Conservation (phyloP, 53 echinoderm and acorn worm genomes). For the Antedon mediterranea region DNA sequence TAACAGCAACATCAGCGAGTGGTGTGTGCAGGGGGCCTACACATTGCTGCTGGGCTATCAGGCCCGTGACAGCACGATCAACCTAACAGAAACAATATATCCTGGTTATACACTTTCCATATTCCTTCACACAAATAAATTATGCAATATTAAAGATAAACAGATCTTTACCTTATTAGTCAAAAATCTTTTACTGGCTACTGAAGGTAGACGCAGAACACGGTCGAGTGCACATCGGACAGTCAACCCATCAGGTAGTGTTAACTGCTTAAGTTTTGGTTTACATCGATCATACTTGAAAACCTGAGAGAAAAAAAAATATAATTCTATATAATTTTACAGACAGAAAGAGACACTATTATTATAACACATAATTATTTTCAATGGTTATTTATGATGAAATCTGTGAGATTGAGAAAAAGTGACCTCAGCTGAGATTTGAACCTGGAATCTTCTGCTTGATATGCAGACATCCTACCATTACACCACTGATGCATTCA, state of each 20-base stretch:
- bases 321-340: neutral
- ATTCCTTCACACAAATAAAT: no score
- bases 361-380: no score
- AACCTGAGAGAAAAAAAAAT: constrained; percentile 25
- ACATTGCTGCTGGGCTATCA: constrained; percentile 94
- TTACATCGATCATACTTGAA: constrained; percentile 48
- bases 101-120: no score
- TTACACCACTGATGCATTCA: no score
- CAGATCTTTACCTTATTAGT: constrained; percentile 64
- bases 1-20: constrained; percentile 91
- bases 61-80: constrained; percentile 88
- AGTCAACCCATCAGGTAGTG: constrained; percentile 43
- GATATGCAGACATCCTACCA: no score
- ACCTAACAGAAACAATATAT: constrained; percentile 24
- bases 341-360: no score
- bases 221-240: constrained; percentile 63
- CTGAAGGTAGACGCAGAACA: constrained; percentile 82
- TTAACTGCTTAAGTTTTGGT: constrained; percentile 31
- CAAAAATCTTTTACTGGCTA: constrained; percentile 91
- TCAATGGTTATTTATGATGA: neutral
- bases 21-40: constrained; percentile 97
- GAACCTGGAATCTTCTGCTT: no score
- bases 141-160: no score
- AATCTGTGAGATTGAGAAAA: neutral
- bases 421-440: no score